Evolutionary conservation across 1,140 invertebrate genomes (phyloP).

Genomic region (Magallana gigas): DNA sequence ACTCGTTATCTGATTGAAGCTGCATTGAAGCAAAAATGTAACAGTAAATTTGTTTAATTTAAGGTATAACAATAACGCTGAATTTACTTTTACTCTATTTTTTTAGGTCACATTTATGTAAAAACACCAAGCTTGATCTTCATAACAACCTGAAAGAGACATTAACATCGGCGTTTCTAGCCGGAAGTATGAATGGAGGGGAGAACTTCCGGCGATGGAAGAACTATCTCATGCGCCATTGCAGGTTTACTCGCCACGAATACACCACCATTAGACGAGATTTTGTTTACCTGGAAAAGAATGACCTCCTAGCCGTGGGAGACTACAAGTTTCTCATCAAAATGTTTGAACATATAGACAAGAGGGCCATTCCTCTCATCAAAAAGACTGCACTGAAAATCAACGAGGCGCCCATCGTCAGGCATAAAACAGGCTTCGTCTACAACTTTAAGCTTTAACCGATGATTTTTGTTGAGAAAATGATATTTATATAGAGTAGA

Average conservation of each 20-base stretch:
- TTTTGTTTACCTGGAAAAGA: conserved; percentile 17
- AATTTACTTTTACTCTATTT: neutral
- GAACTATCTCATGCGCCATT: conserved; percentile 9
- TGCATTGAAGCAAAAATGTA: too few relatives aligned
- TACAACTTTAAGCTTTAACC: neutral
- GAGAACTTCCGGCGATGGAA: conserved; percentile 23
- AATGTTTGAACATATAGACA: conserved; percentile 26
- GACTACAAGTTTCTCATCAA: conserved; percentile 24
- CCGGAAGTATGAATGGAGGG: conserved; percentile 30
- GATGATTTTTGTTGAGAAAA: neutral
- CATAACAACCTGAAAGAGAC: conserved; percentile 15
- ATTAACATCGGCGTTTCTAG: neutral
- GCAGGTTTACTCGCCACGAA: neutral
- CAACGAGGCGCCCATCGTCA: conserved; percentile 7
- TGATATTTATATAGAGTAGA: neutral
- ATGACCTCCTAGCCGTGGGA: neutral
- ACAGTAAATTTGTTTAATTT: too few relatives aligned
- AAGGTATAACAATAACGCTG: too few relatives aligned
- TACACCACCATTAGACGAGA: conserved; percentile 1
- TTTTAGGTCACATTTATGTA: neutral
- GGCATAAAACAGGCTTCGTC: conserved; percentile 19
- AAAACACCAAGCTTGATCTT: conserved; percentile 13
- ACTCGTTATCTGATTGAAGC: too few relatives aligned
- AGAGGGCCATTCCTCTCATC: neutral
- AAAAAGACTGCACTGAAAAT: conserved; percentile 2